These are phyloP conservation scores for Erynnis tages DNA, from an alignment of 2,888 invertebrate genomes.

Conservation along the genomic window DNA sequence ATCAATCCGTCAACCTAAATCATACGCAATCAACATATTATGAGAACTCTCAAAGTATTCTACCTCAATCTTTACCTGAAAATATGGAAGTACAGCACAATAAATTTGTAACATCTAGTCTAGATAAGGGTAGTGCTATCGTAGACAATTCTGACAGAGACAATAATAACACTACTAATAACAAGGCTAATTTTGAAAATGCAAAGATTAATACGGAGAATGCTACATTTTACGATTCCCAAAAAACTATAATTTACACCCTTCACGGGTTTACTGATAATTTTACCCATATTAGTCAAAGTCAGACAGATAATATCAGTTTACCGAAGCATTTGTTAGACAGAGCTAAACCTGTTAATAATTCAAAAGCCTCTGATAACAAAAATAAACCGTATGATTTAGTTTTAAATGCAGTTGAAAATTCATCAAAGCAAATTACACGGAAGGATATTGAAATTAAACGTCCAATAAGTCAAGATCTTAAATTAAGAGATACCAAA, in stretches of 20 bases:
- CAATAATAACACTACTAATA: too few relatives aligned
- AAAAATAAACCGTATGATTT: too few relatives aligned
- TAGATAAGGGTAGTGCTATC: background rate
- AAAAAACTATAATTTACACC: constrained; percentile 32
- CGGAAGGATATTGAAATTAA: too few relatives aligned
- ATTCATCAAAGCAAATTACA: too few relatives aligned
- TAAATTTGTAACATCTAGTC: background rate
- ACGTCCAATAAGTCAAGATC: too few relatives aligned
- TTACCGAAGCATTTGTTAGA: constrained; percentile 28
- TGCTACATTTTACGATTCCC: constrained; percentile 24
- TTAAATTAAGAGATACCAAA: too few relatives aligned
- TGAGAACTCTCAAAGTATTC: constrained; percentile 15
- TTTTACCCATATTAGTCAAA: constrained; percentile 37
- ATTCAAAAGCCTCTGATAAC: background rate
- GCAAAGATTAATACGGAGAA: background rate
- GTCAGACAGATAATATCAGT: constrained; percentile 32
- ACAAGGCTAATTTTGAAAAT: too few relatives aligned
- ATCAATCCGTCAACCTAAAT: constrained; percentile 1
- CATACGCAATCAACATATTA: constrained; percentile 26
- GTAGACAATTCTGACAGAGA: background rate
- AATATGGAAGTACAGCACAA: background rate
- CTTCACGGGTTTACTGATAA: constrained; percentile 26
- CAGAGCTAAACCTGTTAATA: background rate
- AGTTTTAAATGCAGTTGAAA: too few relatives aligned
- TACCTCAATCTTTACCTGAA: background rate